Evolutionary conservation across 1,140 invertebrate species (phyloP).

Genomic region (Battus philenor): DNA sequence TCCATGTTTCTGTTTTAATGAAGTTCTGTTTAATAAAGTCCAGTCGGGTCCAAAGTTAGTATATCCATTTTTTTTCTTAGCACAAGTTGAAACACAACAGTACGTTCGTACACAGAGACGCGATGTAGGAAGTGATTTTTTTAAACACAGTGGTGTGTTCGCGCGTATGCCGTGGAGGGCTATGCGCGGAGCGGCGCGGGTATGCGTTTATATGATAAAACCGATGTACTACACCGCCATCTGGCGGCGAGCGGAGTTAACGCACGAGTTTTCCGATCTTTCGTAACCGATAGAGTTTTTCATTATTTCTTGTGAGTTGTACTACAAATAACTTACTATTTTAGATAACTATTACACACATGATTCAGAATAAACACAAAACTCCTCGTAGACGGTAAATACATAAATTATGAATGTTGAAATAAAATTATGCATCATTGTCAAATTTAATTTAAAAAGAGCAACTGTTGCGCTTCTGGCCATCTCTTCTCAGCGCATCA

Average conservation of each 20-base stretch:
- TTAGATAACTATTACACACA: no score
- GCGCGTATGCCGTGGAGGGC: constrained; percentile 42
- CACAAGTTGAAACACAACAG: constrained; percentile 56
- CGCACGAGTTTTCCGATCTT: no score
- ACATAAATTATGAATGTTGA: no score
- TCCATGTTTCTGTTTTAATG: constrained; percentile 39
- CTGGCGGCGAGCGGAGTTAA: constrained; percentile 53
- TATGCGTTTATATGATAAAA: constrained; percentile 61
- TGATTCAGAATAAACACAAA: no score
- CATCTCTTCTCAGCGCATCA: no score
- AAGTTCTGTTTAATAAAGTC: constrained; percentile 52
- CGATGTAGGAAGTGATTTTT: constrained; percentile 21
- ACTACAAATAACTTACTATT: no score
- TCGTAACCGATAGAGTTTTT: no score
- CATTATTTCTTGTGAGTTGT: no score
- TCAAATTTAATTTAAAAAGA: no score
- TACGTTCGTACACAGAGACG: constrained; percentile 46
- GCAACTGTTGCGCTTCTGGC: no score
- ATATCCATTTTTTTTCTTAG: constrained; percentile 54
- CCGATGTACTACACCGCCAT: constrained; percentile 38
- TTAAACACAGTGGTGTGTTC: constrained; percentile 35
- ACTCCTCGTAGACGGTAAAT: no score
- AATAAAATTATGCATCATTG: no score
- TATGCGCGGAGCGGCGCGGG: constrained; percentile 46
- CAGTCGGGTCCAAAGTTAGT: constrained; percentile 62